Conservation (phyloP, 1,140 invertebrate genomes). For the Phthorimaea operculella region DNA sequence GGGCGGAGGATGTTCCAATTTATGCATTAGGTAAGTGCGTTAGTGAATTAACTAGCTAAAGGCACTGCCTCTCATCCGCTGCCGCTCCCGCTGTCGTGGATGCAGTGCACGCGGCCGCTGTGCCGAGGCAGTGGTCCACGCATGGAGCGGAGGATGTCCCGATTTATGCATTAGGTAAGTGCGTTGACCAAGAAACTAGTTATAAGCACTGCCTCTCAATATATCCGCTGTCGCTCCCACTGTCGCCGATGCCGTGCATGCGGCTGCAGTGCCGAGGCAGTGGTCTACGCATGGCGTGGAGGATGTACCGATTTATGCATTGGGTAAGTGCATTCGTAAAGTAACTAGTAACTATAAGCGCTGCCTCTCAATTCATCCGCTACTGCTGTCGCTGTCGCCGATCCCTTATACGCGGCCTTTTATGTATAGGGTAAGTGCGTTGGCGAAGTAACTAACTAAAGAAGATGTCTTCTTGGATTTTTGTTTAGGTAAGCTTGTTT, state of each 20-base stretch:
- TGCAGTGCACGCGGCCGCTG: slow-evolving; percentile 71
- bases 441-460: too few relatives aligned
- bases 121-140: slow-evolving; percentile 80
- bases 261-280: slow-evolving; percentile 74
- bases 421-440: slow-evolving; percentile 77
- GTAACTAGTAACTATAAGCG: slow-evolving; percentile 70
- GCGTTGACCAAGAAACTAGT: background rate
- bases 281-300: slow-evolving; percentile 91
- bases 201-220: slow-evolving; percentile 42
- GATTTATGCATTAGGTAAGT: slow-evolving; percentile 80
- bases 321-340: slow-evolving; percentile 50
- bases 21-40: slow-evolving; percentile 77
- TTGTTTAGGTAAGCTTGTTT: too few relatives aligned
- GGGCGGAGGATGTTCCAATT: slow-evolving; percentile 90
- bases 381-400: slow-evolving; percentile 23
- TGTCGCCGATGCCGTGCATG: slow-evolving; percentile 64
- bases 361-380: slow-evolving; percentile 37
- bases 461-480: too few relatives aligned
- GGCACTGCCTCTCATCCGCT: too few relatives aligned
- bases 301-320: slow-evolving; percentile 86
- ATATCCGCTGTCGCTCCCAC: slow-evolving; percentile 19
- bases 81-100: slow-evolving; percentile 32
- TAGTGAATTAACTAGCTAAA: too few relatives aligned
- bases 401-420: slow-evolving; percentile 70
- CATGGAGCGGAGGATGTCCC: slow-evolving; percentile 93